A percentile compares a stretch with the other conserved stretches of the same genome.
Evolutionary conservation across 2,113 vertebrate species (phyloP).

Genomic region (Coptodon bakossiorum): DNA sequence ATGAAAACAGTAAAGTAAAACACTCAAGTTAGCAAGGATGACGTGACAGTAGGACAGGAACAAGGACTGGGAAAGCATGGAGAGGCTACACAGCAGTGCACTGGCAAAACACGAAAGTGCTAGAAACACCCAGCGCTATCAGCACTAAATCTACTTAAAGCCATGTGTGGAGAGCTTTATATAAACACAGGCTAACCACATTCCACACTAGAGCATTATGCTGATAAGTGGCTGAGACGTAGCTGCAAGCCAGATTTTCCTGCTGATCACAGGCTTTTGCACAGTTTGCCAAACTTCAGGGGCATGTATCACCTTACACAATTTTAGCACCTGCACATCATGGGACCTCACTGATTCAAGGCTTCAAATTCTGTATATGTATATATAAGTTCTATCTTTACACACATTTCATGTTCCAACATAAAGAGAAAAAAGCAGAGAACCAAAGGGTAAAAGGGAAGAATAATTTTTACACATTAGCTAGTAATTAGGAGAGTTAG

Average conservation of each 20-base stretch:
- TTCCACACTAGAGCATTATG: conserved; percentile 3
- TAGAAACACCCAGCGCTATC: neutral
- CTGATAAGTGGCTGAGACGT: conserved; percentile 26
- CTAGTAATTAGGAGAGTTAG: neutral
- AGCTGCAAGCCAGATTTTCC: conserved; percentile 24
- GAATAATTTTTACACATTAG: neutral
- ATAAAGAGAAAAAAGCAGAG: neutral
- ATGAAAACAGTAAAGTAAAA: neutral
- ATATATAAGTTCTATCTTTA: neutral
- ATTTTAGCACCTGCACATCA: neutral
- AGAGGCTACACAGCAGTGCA: neutral
- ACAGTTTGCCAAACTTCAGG: neutral
- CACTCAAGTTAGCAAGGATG: neutral
- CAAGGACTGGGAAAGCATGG: neutral
- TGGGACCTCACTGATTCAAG: neutral
- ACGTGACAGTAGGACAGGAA: neutral
- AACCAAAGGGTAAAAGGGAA: neutral
- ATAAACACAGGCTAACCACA: neutral
- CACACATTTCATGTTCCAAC: neutral
- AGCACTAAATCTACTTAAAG: neutral
- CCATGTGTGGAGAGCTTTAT: neutral
- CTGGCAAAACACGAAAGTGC: neutral
- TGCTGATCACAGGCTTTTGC: conserved; percentile 36
- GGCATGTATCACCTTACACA: neutral
- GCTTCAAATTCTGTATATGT: neutral